These are phyloP conservation scores for Zingel zingel DNA, from an alignment of 2,113 vertebrate genomes.

Conservation along the genomic window DNA sequence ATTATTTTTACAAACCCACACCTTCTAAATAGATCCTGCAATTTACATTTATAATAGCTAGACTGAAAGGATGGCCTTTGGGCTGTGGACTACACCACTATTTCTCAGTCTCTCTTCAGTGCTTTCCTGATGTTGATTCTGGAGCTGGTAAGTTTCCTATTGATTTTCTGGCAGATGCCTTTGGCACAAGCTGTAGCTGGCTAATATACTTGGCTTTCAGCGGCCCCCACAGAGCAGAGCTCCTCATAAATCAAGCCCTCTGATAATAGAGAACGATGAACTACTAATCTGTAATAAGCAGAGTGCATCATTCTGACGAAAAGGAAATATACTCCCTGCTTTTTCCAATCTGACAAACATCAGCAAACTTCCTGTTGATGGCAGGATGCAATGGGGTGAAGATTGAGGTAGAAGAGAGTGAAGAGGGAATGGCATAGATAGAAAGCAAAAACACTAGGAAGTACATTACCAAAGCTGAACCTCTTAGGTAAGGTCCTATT, in stretches of 20 bases:
- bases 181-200: constrained; percentile 74
- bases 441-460: not conserved
- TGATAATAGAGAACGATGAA: constrained; percentile 77
- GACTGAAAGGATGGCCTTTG: constrained; percentile 26
- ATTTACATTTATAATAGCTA: constrained; percentile 46
- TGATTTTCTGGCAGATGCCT: constrained; percentile 81
- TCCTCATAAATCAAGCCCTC: constrained; percentile 74
- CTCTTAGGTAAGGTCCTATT: constrained; percentile 6
- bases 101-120: constrained; percentile 53
- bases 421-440: constrained; percentile 6
- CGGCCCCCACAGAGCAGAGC: constrained; percentile 58
- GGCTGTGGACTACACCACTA: constrained; percentile 6
- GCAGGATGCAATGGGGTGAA: constrained; percentile 7
- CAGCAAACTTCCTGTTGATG: constrained; percentile 34
- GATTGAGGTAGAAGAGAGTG: not conserved
- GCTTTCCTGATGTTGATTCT: constrained; percentile 48
- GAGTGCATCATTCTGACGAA: constrained; percentile 60
- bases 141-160: constrained; percentile 66
- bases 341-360: constrained; percentile 55
- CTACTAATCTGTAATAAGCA: constrained; percentile 83
- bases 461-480: not conserved
- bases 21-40: not conserved
- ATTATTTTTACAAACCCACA: not conserved
- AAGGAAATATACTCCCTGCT: constrained; percentile 44
- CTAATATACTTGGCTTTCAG: constrained; percentile 79